phyloP scores from a whole-genome alignment of 2,797 vertebrate species.

The Typhlichthys eigenmanni region DNA sequence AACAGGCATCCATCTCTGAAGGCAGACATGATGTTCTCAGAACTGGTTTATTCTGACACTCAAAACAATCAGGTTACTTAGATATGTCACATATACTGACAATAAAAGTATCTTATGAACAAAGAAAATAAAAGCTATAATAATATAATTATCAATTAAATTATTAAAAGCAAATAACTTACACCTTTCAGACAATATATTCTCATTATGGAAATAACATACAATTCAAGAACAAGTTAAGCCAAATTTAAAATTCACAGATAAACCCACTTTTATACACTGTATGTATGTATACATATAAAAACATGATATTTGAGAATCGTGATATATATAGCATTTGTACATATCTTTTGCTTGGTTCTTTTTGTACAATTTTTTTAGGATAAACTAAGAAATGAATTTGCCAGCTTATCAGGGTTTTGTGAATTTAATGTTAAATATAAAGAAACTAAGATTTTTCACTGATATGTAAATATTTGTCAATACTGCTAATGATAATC shows the following conservation, averaged over 20 bases:
- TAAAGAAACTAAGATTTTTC: conserved; percentile 53
- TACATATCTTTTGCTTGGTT: conserved; percentile 71
- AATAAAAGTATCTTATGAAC: conserved; percentile 61
- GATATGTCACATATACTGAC: conserved; percentile 71
- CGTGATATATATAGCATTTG: conserved; percentile 58
- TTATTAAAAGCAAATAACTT: conserved; percentile 61
- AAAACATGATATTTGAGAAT: conserved; percentile 69
- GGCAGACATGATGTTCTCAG: conserved; percentile 56
- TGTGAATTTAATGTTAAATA: conserved; percentile 51
- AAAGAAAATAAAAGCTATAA: conserved; percentile 52
- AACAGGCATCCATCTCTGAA: conserved; percentile 51
- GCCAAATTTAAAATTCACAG: conserved; percentile 72
- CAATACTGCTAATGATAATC: conserved; percentile 48
- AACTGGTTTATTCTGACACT: conserved; percentile 77
- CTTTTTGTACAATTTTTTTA: conserved; percentile 68
- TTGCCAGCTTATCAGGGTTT: conserved; percentile 71
- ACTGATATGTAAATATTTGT: conserved; percentile 56
- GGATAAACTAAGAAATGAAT: conserved; percentile 56
- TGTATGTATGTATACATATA: conserved; percentile 71
- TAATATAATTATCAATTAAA: conserved; percentile 62
- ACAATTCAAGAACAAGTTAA: conserved; percentile 71
- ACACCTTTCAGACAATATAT: conserved; percentile 71
- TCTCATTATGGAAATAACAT: conserved; percentile 71
- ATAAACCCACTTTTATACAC: conserved; percentile 70
- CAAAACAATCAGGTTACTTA: conserved; percentile 75